A percentile compares a stretch with the other conserved stretches of the same genome.
These are phyloP conservation scores for Osmerus eperlanus DNA, from an alignment of 2,113 vertebrate genomes.

Conservation along the genomic window DNA sequence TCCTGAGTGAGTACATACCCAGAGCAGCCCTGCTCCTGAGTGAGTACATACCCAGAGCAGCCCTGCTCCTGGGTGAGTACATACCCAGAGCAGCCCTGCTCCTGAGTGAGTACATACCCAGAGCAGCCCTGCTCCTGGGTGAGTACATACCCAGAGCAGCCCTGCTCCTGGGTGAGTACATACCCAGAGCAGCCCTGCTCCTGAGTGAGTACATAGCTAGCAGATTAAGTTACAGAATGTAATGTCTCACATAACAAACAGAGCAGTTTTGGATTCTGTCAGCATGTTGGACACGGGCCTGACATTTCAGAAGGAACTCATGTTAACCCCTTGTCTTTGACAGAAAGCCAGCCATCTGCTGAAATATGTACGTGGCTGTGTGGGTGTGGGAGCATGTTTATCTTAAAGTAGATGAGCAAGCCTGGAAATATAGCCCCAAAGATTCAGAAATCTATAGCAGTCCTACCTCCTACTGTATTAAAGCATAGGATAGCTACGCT, in stretches of 20 bases:
- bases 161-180: no score
- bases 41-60: no score
- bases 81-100: no score
- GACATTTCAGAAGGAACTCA: constrained; percentile 52
- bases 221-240: constrained; percentile 43
- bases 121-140: no score
- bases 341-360: constrained; percentile 32
- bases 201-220: background rate
- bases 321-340: constrained; percentile 40
- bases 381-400: constrained; percentile 25
- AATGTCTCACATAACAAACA: constrained; percentile 39
- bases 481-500: constrained; percentile 8
- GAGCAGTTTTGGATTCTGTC: constrained; percentile 27
- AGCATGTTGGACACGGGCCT: constrained; percentile 21
- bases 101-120: no score
- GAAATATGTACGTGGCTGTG: constrained; percentile 41
- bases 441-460: background rate
- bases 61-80: no score
- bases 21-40: background rate
- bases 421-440: background rate
- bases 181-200: no score
- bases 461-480: background rate
- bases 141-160: no score
- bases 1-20: no score
- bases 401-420: background rate